These are phyloP conservation scores for Myotis pilosus DNA, from an alignment of 2,797 vertebrate genomes.

Conservation along the genomic window DNA sequence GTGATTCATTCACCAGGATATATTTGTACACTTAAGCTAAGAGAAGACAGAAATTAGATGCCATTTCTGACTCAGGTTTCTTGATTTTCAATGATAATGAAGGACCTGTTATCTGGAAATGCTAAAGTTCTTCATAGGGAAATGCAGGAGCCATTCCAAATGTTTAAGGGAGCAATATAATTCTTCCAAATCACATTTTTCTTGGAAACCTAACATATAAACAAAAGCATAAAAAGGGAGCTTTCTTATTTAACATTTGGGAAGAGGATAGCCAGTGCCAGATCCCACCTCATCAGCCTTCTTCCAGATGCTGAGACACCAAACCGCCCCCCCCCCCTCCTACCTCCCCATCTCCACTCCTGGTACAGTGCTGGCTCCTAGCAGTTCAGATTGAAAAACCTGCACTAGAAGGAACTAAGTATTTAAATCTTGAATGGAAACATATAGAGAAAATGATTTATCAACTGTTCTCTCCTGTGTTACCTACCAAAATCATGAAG, in stretches of 20 bases:
- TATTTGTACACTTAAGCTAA: not conserved
- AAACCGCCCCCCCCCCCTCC: accelerated
- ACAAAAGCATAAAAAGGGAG: not conserved
- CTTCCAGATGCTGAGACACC: not conserved
- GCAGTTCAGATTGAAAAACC: not conserved
- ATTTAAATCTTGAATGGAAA: not conserved
- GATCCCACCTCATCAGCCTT: not conserved
- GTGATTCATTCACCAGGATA: not conserved
- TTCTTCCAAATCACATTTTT: not conserved
- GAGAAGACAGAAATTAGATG: not conserved
- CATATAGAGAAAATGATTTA: not conserved
- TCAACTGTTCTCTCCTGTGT: accelerated
- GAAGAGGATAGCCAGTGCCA: not conserved
- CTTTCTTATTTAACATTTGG: not conserved
- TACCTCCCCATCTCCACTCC: no score
- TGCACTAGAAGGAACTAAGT: not conserved
- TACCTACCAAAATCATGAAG: not conserved
- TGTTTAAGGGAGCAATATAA: not conserved
- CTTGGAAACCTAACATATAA: not conserved
- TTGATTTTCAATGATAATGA: not conserved
- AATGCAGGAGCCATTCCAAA: not conserved
- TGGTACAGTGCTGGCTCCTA: no score
- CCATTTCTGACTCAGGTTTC: not conserved
- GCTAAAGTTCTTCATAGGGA: not conserved
- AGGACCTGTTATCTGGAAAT: not conserved